Base-by-base conservation (phyloP, 1,140 invertebrate species). In the Platyscapa corneri region DNA sequence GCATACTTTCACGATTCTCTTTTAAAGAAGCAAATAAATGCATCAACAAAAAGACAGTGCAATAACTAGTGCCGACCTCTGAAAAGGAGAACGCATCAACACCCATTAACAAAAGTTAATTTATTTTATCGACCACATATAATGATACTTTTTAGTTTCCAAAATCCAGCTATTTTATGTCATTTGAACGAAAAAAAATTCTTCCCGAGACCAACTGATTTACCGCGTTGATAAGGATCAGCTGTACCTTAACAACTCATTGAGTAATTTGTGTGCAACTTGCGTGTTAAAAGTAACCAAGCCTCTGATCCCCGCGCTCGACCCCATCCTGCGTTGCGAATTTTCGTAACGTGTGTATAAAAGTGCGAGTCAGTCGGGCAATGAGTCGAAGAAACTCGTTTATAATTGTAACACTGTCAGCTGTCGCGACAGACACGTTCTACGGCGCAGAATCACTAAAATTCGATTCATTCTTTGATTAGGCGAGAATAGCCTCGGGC, bases 301-400 rank as follows among this genome's bases (percentile, higher is more conserved):
- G 27, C 75, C 46, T 77, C 42, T 77, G 46, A 53, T 46, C 75
- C 75, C 30, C 46, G n/a, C 49, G 6, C 46, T 53, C 42, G 75
- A 53, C 49, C 75, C 46, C n/a, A 74, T 46, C 42, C 39, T 1
- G 23, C 20, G 16, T 46, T 37, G 46, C n/a, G 23, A 20, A 77
- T 53, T 77, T 49, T 53, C 49, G 75, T 77, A 77, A 77, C 12
- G 18, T n/a, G 32, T 20, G 12, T 32, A 53, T 77, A 77, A 77
- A 53, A 77, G 42, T 74, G 23, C 39, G 70, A 74, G 2, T 60
- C 56, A 27, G 6, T 23, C 56, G 14, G 70, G 70, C 14, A 42
- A 74, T 1, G 67, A 39, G 34, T 16, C 20, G 37, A 74, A 74
- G 37, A 74, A 74, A 74, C 70, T 74, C 27, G 70, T 74, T 74